Base-by-base conservation (phyloP, 2,888 invertebrate species). In the Blastobasis lacticolella region DNA sequence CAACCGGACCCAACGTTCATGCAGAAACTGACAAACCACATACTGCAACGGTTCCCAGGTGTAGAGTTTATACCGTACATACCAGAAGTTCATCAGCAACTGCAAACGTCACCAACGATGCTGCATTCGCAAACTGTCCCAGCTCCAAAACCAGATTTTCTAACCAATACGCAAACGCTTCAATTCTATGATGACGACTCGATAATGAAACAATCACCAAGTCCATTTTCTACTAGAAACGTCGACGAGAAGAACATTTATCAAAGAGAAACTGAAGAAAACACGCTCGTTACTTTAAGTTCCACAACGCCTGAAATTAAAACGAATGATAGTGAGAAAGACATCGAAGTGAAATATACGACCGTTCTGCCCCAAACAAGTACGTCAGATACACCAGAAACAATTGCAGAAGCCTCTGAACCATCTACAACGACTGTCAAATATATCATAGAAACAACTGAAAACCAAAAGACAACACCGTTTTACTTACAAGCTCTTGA, bases 1-100 rank as follows among this genome's bases (percentile, higher is more conserved):
- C 89, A 90, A 66, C 84, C 90, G 7, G 89, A 90, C 59, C 82
- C 82, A n/a, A 66, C 73, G 56, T 89, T 80, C 57, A 66, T 90
- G 50, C 87, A 87, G 58, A 87, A 86, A 59, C 66, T 87, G 37
- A 87, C 86, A 63, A 74, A 67, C 41, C 85, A 85, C 56, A 65
- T 85, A 23, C 59, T 81, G 44, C 81, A 87, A 56, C 71, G 85
- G 44, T 82, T 80, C 59, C 82, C 79, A 0, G 69, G 79, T 4
- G 72, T 88, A 1, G 86, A 88, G 56, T 85, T 86, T 53, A 75
- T 86, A 54, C 87, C 88, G 10, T 87, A 88, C 56, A 66, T 75
- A 2, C 72, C 81, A n/a, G 77, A 80, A 46, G 55, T 65, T 5
- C 65, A 48, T 42, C 42, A 42, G 9, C 42, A 42, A 42, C 67